Base-by-base conservation (phyloP, 1,140 invertebrate species). In the Drosophila burlai region DNA sequence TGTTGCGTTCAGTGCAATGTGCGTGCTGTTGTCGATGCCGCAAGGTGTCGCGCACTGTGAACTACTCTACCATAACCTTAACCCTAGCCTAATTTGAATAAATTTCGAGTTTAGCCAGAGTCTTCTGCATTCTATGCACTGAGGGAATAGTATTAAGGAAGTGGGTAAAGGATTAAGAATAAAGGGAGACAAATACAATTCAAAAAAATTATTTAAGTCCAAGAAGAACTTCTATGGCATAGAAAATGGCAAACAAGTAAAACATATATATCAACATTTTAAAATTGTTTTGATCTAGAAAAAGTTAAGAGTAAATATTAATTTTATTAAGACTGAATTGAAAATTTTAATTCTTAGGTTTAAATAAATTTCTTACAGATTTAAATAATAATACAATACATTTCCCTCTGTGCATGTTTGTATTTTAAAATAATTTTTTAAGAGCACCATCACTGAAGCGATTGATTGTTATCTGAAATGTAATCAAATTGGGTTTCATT, bases 381-480 rank as follows among this genome's bases (percentile, higher is more conserved):
- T 24, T 24, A 24, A 24, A n/a, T 13, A 2, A 47, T 1, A n/a
- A 4, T 24, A 13, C 16, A 13, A 29, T 6, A 21, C 9, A 21
- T 81, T 66, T 60, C 10, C 47, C 31, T 24, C 4, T 15, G 15
- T 61, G 36, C 61, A 40, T 76, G 46, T 65, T 43, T 64, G 26
- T 63, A 68, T 47, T 63, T 68, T 57, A 46, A 49, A 65, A 64
- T 45, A 50, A 6, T 55, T 55, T 65, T 55, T 46, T 29, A 49
- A 47, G 54, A 57, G 46, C 42, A 43, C 45, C 67, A 76, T 72
- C 74, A 79, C 47, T 50, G 57, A 73, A 72, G 68, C 84, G 73
- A 90, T 84, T 89, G 84, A 89, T 89, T 90, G 69, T 90, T 89
- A 89, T 89, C 84, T 81, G 54, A 84, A 90, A 75, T 81, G 63